A percentile compares a stretch with the other conserved stretches of the same genome.
Evolutionary conservation across 2,888 invertebrate species (phyloP).

Genomic region (Cataglyphis altisquamis): DNA sequence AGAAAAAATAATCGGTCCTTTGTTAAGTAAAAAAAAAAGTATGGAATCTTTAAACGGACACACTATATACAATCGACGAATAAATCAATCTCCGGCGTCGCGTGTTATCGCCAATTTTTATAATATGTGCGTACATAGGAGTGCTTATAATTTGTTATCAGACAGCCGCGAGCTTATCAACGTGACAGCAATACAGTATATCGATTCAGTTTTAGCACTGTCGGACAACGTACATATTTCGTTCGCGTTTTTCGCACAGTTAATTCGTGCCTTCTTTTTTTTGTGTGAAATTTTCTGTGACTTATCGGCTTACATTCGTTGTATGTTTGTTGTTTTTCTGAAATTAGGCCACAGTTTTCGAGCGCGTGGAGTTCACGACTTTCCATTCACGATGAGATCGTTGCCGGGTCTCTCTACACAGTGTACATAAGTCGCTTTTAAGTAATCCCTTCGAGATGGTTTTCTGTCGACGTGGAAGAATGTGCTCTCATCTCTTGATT

Average conservation of each 20-base stretch:
- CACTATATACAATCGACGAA: background rate
- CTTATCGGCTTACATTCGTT: slow-evolving; percentile 32
- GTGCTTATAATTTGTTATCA: slow-evolving; percentile 59
- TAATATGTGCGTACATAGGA: slow-evolving; percentile 24
- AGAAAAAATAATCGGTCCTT: background rate
- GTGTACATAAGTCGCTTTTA: slow-evolving; percentile 58
- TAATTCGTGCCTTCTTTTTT: background rate
- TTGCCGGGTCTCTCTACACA: slow-evolving; percentile 23
- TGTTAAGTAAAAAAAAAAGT: background rate
- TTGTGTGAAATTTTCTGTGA: background rate
- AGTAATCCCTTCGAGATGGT: slow-evolving; percentile 37
- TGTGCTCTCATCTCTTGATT: slow-evolving; percentile 7
- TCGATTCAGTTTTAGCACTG: slow-evolving; percentile 61
- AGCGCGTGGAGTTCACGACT: slow-evolving; percentile 59
- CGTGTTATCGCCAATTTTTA: slow-evolving; percentile 35
- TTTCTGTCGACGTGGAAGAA: slow-evolving; percentile 17
- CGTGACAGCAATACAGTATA: slow-evolving; percentile 47
- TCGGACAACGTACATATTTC: slow-evolving; percentile 35
- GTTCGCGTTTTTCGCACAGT: slow-evolving; percentile 2
- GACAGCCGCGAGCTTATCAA: slow-evolving; percentile 57
- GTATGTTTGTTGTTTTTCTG: slow-evolving; percentile 58
- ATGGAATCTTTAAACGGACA: background rate
- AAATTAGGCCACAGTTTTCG: slow-evolving; percentile 77
- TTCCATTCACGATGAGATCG: slow-evolving; percentile 73
- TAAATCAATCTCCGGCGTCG: slow-evolving; percentile 20